Conservation (phyloP, 2,888 invertebrate genomes). For the Auanema freiburgensis region DNA sequence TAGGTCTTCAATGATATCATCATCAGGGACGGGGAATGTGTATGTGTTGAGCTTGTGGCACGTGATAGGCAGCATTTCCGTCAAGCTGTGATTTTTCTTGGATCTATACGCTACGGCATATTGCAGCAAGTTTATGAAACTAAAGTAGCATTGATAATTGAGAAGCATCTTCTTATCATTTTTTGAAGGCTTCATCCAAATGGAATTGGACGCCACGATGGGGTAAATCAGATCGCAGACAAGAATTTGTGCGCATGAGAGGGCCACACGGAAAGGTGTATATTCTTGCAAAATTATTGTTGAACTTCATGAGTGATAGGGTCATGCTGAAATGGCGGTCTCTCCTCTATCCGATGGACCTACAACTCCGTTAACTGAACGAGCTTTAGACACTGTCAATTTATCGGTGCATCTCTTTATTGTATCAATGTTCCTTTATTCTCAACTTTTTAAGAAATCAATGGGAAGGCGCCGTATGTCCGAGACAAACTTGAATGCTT, state of each 20-base stretch:
- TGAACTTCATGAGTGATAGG: slow-evolving; percentile 64
- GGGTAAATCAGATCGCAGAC: slow-evolving; percentile 71
- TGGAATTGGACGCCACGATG: slow-evolving; percentile 64
- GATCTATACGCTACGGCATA: slow-evolving; percentile 95
- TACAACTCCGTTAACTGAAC: slow-evolving; percentile 91
- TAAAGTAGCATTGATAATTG: slow-evolving; percentile 18
- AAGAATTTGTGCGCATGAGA: slow-evolving; percentile 97
- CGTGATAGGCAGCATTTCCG: slow-evolving; percentile 72
- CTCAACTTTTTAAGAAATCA: slow-evolving; percentile 32
- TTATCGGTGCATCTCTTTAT: no score
- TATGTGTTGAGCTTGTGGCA: slow-evolving; percentile 95
- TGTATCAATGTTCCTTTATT: slow-evolving; percentile 3
- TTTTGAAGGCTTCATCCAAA: slow-evolving; percentile 55
- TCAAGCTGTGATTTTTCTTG: slow-evolving; percentile 94
- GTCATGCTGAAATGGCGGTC: slow-evolving; percentile 92
- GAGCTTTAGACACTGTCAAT: no score
- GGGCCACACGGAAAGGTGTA: slow-evolving; percentile 80
- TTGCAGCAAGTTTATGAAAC: slow-evolving; percentile 74
- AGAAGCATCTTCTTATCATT: not conserved
- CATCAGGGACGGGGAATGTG: slow-evolving; percentile 96
- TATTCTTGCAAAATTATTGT: not conserved
- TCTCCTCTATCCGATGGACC: slow-evolving; percentile 74
- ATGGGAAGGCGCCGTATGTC: slow-evolving; percentile 55
- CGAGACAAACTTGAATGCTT: slow-evolving; percentile 60
- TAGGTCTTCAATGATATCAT: slow-evolving; percentile 91